Evolutionary conservation across 2,113 vertebrate species (phyloP), one percentile per base, ranked within the genome.

Genomic region (Laterallus jamaicensis): DNA sequence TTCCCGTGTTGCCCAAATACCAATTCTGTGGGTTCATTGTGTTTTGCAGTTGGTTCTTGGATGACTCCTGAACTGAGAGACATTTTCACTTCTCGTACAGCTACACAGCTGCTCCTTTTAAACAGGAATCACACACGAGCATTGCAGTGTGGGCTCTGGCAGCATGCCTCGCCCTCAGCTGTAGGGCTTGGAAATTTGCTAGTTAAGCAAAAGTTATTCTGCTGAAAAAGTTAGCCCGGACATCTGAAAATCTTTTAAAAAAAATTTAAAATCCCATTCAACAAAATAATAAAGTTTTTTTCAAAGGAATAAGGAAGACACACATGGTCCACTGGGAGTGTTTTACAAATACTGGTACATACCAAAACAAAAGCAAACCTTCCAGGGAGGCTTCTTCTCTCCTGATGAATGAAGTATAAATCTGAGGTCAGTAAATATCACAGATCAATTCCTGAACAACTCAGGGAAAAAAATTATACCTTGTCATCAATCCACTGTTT

Each of bases 101-200:
- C 83, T 84, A 94, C 93, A 91, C 91, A 97, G 92, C 96, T 95
- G 94, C 95, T 95, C 62, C 82, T 90, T 93, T 94, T 52, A 83
- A 86, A 89, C 0, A 4, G 81, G 81, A 93, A 91, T 96, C 11
- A 0, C 40, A 60, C 67, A 81, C 3, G 8, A 90, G 81, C 20
- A 4, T 14, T 81, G 69, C 54, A 86, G 88, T 3, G n/a, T 1
- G 2, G 58, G 90, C 39, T 82, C 76, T 96, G 96, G 95, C 95
- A 95, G 58, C 8, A 12, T 2, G 88, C 91, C 95, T 93, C 39
- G 2, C 54, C 86, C 92, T 89, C 92, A 93, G 81, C 91, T 94
- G 86, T 70, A 91, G 63, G 77, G 86, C 88, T 92, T 60, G 47
- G 59, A 90, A 94, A 90, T 88, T 68, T 82, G 88, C 77, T 94